Evolutionary conservation across 2,888 invertebrate genomes (phyloP).

Genomic region (Cylindroiulus punctatus): DNA sequence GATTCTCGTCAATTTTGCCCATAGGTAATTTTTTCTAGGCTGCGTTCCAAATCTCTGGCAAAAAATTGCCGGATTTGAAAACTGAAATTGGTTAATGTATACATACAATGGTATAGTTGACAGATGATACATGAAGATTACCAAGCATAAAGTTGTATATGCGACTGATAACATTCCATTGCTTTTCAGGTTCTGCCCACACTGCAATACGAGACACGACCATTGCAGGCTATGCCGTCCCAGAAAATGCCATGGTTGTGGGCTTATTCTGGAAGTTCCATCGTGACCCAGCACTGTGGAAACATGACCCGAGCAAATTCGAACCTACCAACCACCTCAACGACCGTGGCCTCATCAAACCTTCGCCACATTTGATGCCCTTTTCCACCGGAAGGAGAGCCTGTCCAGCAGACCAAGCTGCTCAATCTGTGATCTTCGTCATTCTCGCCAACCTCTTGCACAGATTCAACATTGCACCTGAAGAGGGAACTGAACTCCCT

Average conservation of each 20-base stretch:
- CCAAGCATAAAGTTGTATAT: too few relatives aligned
- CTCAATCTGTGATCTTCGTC: conserved; percentile 76
- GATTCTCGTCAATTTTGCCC: neutral
- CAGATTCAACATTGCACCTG: conserved; percentile 68
- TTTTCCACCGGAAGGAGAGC: conserved; percentile 75
- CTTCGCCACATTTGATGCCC: conserved; percentile 77
- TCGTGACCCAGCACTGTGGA: conserved; percentile 76
- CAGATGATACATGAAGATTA: too few relatives aligned
- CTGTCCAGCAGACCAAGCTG: conserved; percentile 86
- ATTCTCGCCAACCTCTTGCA: conserved; percentile 74
- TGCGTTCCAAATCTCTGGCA: conserved; percentile 82
- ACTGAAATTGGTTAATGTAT: too few relatives aligned
- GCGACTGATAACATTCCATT: too few relatives aligned
- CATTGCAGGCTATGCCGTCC: conserved; percentile 74
- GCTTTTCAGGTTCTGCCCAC: conserved; percentile 60
- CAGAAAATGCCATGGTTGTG: conserved; percentile 78
- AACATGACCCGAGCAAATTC: conserved; percentile 71
- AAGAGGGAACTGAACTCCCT: conserved; percentile 20
- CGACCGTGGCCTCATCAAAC: conserved; percentile 71
- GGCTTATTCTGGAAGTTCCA: conserved; percentile 84
- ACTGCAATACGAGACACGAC: conserved; percentile 68
- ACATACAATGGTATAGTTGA: too few relatives aligned
- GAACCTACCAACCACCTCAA: conserved; percentile 77
- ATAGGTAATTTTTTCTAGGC: conserved; percentile 67
- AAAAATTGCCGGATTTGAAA: conserved; percentile 68